phyloP scores from a whole-genome alignment of 2,888 invertebrate genomes.

The Sphinx pinastri region DNA sequence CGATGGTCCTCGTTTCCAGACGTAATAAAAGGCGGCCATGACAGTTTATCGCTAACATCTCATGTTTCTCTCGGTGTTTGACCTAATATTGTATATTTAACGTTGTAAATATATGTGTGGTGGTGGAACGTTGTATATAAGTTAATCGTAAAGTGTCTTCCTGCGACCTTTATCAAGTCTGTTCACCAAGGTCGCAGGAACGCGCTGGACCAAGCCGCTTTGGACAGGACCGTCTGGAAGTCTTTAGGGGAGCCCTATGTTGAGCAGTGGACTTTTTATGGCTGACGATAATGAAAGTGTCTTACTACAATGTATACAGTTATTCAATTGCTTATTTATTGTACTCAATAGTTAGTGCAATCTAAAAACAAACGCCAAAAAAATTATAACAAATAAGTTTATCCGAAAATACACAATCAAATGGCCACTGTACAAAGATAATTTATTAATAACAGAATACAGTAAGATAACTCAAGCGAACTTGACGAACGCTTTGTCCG shows the following conservation, averaged over 20 bases:
- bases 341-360: neutral
- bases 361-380: neutral
- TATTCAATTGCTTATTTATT: neutral
- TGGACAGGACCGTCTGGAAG: too few relatives aligned
- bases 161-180: too few relatives aligned
- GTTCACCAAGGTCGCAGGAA: too few relatives aligned
- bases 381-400: neutral
- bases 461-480: conserved; percentile 28
- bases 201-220: too few relatives aligned
- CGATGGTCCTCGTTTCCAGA: conserved; percentile 12
- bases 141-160: neutral
- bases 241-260: too few relatives aligned
- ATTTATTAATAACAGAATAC: neutral
- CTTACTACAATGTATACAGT: too few relatives aligned
- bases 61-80: neutral
- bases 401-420: neutral
- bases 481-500: conserved; percentile 55
- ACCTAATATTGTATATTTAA: neutral
- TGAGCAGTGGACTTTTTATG: too few relatives aligned
- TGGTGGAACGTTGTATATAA: neutral
- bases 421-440: neutral
- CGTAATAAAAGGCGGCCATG: neutral
- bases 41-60: conserved; percentile 1
- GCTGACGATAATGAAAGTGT: too few relatives aligned
- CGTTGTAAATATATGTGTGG: too few relatives aligned